A percentile compares a stretch with the other conserved stretches of the same genome.
Evolutionary conservation across 37 sponge, comb jelly and placozoan species (phyloP).

Genomic region (Haliclona indistincta): DNA sequence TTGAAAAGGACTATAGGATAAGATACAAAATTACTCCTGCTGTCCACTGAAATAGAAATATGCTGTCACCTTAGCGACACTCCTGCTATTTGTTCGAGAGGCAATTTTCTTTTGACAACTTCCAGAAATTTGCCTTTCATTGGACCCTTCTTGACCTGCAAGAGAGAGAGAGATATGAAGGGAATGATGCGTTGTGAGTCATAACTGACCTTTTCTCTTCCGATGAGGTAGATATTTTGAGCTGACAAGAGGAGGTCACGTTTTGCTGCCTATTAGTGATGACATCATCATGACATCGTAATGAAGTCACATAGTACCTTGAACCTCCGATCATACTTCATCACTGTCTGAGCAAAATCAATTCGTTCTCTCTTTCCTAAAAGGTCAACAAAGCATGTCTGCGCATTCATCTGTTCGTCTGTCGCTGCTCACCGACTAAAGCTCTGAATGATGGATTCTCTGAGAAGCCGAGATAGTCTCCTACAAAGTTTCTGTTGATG

Average conservation of each 20-base stretch:
- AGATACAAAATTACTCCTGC: neutral
- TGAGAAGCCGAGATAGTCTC: conserved; percentile 92
- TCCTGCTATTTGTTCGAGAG: conserved; percentile 63
- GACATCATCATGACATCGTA: neutral
- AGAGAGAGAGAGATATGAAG: neutral
- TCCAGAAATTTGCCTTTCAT: conserved; percentile 90
- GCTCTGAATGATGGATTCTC: conserved; percentile 90
- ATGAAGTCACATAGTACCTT: conserved; percentile 45
- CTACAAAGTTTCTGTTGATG: conserved; percentile 95
- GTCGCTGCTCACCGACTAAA: conserved; percentile 69
- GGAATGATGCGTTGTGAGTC: neutral
- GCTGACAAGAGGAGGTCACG: conserved; percentile 87
- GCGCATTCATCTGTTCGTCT: neutral
- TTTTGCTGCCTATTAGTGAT: conserved; percentile 29
- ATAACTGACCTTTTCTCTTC: conserved; percentile 85
- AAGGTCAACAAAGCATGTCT: too few relatives aligned
- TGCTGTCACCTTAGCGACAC: conserved; percentile 70
- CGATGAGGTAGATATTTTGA: conserved; percentile 83
- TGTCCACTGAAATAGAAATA: neutral
- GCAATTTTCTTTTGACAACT: conserved; percentile 89
- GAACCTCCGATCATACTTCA: conserved; percentile 93
- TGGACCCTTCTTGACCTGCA: conserved; percentile 95
- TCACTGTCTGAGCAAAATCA: conserved; percentile 93
- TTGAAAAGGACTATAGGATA: conserved; percentile 70
- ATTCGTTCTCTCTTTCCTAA: conserved; percentile 88